A percentile compares a stretch with the other conserved stretches of the same genome.
These are phyloP conservation scores for Campoplex capitator DNA, from an alignment of 2,888 invertebrate genomes.

Conservation along the genomic window DNA sequence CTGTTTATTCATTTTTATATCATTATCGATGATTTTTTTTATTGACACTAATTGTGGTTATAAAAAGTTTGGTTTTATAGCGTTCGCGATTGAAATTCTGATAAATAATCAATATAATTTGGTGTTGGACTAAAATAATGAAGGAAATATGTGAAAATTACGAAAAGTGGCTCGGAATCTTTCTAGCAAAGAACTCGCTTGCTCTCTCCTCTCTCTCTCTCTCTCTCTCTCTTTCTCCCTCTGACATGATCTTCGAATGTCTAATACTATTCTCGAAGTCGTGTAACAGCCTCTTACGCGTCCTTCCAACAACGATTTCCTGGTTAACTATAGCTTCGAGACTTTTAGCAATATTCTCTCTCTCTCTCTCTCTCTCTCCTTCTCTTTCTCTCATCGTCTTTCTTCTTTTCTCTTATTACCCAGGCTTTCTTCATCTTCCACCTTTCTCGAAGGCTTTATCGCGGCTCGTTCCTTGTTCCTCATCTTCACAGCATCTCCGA, in stretches of 20 bases:
- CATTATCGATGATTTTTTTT: too few relatives aligned
- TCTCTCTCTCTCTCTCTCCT: conserved; percentile 42
- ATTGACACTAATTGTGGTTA: too few relatives aligned
- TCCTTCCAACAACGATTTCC: conserved; percentile 62
- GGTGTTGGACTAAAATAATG: background rate
- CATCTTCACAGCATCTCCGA: conserved; percentile 48
- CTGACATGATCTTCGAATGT: conserved; percentile 28
- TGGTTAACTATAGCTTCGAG: conserved; percentile 60
- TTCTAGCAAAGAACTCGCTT: background rate
- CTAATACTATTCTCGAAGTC: conserved; percentile 58
- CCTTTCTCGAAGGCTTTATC: conserved; percentile 70
- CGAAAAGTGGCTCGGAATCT: conserved; percentile 27
- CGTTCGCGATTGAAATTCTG: background rate
- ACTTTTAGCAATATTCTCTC: conserved; percentile 40
- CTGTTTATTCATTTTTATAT: too few relatives aligned
- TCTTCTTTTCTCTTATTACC: conserved; percentile 26
- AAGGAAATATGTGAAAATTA: conserved; percentile 12
- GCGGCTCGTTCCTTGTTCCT: conserved; percentile 51
- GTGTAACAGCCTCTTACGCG: conserved; percentile 64
- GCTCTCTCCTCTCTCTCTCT: background rate
- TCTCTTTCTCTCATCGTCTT: conserved; percentile 38
- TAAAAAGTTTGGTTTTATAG: too few relatives aligned
- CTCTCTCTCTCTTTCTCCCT: background rate
- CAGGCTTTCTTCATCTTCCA: conserved; percentile 55
- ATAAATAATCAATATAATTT: background rate